Evolutionary conservation across 1,140 invertebrate genomes (phyloP).

Genomic region (Neodiprion virginianus): DNA sequence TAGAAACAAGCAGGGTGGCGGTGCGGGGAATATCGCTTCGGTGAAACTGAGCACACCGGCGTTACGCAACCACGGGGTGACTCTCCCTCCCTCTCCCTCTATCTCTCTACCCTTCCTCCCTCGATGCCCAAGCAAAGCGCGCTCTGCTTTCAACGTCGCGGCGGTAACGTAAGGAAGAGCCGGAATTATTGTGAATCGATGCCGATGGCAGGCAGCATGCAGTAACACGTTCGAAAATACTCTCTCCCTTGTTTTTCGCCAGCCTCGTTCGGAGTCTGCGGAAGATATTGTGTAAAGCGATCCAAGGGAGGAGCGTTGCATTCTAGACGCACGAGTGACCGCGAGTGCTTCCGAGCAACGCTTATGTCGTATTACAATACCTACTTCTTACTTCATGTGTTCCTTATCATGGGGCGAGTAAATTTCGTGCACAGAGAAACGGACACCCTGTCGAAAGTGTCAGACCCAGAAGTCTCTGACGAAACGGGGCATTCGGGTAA

Average conservation of each 20-base stretch:
- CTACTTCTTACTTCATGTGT: no score
- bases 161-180: no score
- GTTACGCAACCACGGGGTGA: background rate
- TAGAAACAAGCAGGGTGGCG: background rate
- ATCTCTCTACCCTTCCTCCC: background rate
- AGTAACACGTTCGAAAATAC: background rate
- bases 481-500: no score
- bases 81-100: background rate
- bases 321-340: background rate
- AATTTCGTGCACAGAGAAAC: no score
- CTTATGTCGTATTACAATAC: no score
- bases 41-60: background rate
- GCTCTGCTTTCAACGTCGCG: no score
- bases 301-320: background rate
- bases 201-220: background rate
- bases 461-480: no score
- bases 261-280: background rate
- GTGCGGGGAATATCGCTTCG: background rate
- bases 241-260: background rate
- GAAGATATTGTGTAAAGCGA: background rate
- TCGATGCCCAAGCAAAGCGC: background rate
- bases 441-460: no score
- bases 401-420: no score
- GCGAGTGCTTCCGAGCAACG: background rate
- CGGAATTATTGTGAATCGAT: background rate